Conservation (phyloP, 2,888 invertebrate genomes). For the Caenorhabditis sp. region DNA sequence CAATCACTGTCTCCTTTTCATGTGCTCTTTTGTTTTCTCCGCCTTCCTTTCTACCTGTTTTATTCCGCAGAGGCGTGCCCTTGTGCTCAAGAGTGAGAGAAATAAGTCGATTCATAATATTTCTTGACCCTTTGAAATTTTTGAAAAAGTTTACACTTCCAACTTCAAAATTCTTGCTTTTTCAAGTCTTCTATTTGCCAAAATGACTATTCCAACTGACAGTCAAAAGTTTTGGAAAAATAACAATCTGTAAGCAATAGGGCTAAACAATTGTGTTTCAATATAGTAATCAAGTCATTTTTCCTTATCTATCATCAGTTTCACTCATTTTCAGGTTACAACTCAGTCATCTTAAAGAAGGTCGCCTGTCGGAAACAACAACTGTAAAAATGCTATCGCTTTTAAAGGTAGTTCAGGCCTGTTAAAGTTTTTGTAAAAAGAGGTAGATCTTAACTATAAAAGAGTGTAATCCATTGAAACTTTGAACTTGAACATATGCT, state of each 20-base stretch:
- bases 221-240: conserved; percentile 48
- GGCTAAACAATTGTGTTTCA: not conserved
- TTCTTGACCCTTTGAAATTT: conserved; percentile 15
- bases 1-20: conserved; percentile 44
- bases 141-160: not conserved
- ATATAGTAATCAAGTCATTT: too few species aligned
- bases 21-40: conserved; percentile 60
- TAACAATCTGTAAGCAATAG: conserved; percentile 29
- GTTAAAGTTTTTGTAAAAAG: too few species aligned
- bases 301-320: not conserved
- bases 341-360: conserved; percentile 70
- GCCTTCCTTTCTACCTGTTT: conserved; percentile 40
- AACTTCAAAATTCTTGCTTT: conserved; percentile 54
- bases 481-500: too few species aligned
- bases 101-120: not conserved
- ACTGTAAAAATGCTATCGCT: conserved; percentile 70
- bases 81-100: conserved; percentile 10
- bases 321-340: conserved; percentile 65
- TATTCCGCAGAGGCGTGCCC: conserved; percentile 13
- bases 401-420: too few species aligned
- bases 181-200: conserved; percentile 43
- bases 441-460: too few species aligned
- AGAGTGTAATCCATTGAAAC: too few species aligned
- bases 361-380: conserved; percentile 67
- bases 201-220: conserved; percentile 58